These are phyloP conservation scores for Tetramorium alpestre DNA, from an alignment of 1,140 invertebrate genomes.

Conservation along the genomic window DNA sequence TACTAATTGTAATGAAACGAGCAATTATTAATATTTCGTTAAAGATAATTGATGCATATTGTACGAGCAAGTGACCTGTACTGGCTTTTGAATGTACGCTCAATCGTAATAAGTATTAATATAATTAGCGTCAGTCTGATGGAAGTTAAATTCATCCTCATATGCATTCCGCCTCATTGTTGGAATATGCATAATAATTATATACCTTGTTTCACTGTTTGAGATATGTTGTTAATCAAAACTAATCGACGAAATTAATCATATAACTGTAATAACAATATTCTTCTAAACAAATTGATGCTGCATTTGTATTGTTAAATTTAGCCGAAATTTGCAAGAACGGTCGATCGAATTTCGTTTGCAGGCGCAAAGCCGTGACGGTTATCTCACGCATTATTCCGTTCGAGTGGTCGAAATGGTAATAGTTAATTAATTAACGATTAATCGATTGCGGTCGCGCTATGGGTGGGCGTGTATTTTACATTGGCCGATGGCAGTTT, in stretches of 20 bases:
- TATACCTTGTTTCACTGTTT: neutral
- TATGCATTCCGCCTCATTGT: neutral
- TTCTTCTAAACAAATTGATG: neutral
- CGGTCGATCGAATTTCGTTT: slow-evolving; percentile 22
- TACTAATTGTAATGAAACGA: slow-evolving; percentile 35
- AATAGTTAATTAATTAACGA: slow-evolving; percentile 56
- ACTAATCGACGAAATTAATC: neutral
- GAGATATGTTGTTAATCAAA: neutral
- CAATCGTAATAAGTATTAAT: slow-evolving; percentile 27
- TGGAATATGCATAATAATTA: neutral
- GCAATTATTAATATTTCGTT: slow-evolving; percentile 32
- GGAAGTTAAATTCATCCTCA: slow-evolving; percentile 10
- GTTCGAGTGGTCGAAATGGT: slow-evolving; percentile 8
- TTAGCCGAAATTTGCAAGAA: neutral
- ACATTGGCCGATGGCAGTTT: slow-evolving; percentile 17
- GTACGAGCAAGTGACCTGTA: neutral
- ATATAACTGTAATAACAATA: neutral
- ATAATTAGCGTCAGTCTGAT: neutral
- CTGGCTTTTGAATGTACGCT: neutral
- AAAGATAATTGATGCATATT: slow-evolving; percentile 7
- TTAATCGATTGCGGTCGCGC: slow-evolving; percentile 51
- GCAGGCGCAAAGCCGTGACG: slow-evolving; percentile 22
- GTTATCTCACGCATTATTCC: slow-evolving; percentile 43
- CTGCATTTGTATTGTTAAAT: neutral
- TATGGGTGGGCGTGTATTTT: slow-evolving; percentile 12